Evolutionary conservation across 2,888 invertebrate species (phyloP).

Genomic region (Tiphia femorata): DNA sequence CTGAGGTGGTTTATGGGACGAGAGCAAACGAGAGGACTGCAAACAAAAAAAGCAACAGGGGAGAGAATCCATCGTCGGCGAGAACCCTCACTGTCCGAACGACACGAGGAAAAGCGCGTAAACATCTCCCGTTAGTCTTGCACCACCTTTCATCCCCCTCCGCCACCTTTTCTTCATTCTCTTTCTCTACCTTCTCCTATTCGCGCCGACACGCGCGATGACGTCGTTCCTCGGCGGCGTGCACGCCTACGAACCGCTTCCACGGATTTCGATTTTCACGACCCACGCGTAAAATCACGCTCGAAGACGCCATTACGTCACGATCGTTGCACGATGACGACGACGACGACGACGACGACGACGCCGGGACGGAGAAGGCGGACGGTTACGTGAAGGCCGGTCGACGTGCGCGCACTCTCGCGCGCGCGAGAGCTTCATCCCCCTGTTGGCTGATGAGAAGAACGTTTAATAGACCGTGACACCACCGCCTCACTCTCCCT

Average conservation of each 20-base stretch:
- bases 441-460: too few species aligned
- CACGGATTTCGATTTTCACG: conserved; percentile 16
- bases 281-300: conserved; percentile 18
- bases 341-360: not conserved
- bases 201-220: too few species aligned
- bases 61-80: too few species aligned
- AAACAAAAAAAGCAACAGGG: too few species aligned
- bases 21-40: not conserved
- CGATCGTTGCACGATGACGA: conserved; percentile 38
- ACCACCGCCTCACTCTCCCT: too few species aligned
- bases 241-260: not conserved
- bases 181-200: too few species aligned
- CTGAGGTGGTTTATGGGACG: too few species aligned
- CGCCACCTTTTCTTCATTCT: too few species aligned
- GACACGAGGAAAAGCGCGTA: not conserved
- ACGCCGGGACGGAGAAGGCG: not conserved
- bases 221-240: not conserved
- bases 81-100: too few species aligned
- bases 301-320: conserved; percentile 39
- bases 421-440: too few species aligned
- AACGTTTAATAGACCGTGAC: conserved; percentile 39
- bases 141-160: too few species aligned
- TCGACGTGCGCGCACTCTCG: too few species aligned
- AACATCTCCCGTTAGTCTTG: not conserved
- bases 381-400: conserved; percentile 12